Evolutionary conservation across 2,113 vertebrate genomes (phyloP), one percentile per base, ranked within the genome.

Genomic region (Ceyx margarethae): DNA sequence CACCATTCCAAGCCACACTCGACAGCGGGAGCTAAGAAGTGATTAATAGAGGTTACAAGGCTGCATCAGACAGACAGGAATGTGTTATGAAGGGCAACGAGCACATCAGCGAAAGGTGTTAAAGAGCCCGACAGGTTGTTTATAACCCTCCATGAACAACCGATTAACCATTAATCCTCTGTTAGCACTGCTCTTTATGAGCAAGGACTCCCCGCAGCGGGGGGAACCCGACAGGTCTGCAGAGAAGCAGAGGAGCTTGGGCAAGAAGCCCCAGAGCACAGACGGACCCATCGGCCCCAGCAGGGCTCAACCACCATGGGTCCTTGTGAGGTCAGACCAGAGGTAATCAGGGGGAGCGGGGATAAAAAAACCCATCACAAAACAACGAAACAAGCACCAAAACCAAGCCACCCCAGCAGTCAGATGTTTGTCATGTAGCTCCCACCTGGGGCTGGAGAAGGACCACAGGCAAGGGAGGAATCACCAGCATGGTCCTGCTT

Each of bases 111-210:
- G 0, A 16, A 22, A 96, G 93, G 88, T 88, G 94, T 95, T 90
- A 93, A 94, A 65, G 91, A 90, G 87, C 60, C 79, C 42, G 6
- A 25, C 84, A 81, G 94, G 82, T 94, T 95, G 94, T 94, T 94
- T 94, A 95, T 57, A 90, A 57, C 95, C 76, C 48, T n/a, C 71
- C 48, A 37, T 28, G 69, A 94, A 77, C 91, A 69, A 45, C 43
- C 1, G 50, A 93, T 92, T 85, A 40, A 65, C 79, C 90, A 75
- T 81, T 94, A 93, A 93, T 81, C 95, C 85, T 74, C 67, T 31
- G 45, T 1, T 60, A 90, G 84, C 11, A 1, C 86, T 15, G 80
- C 80, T 85, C 71, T 25, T 72, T 57, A 68, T 8, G 75, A 89
- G 81, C 42, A 0, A 50, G 73, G 86, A 12, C 72, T 77, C 84